Evolutionary conservation across 1,140 invertebrate genomes (phyloP).

Genomic region (Carposina sasakii): DNA sequence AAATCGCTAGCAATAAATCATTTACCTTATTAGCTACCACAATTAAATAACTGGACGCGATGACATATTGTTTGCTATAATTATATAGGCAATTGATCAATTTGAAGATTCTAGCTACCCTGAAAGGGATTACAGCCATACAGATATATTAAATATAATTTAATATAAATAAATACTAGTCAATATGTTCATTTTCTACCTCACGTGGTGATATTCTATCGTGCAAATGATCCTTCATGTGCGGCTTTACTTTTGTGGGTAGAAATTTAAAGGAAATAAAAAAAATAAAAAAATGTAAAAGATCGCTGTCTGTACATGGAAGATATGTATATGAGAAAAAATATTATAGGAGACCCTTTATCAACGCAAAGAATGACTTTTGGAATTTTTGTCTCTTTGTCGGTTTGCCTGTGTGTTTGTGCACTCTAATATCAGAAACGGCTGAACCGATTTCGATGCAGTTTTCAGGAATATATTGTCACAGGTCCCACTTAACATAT

Average conservation of each 20-base stretch:
- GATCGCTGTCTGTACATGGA: too few species aligned
- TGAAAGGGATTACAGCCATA: conserved; percentile 28
- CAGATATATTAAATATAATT: conserved; percentile 1
- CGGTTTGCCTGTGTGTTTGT: too few species aligned
- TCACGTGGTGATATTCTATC: conserved; percentile 27
- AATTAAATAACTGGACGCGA: conserved; percentile 42
- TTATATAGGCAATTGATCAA: conserved; percentile 21
- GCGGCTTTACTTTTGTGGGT: conserved; percentile 70
- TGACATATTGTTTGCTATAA: conserved; percentile 33
- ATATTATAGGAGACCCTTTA: too few species aligned
- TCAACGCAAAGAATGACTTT: too few species aligned
- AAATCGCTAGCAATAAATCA: conserved; percentile 6
- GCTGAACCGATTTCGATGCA: too few species aligned
- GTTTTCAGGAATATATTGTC: too few species aligned
- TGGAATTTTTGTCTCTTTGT: too few species aligned
- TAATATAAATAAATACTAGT: conserved; percentile 28
- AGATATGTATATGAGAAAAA: too few species aligned
- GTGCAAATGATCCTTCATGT: conserved; percentile 58
- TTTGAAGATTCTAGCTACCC: conserved; percentile 26
- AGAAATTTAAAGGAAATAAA: too few species aligned
- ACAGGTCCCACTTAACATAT: too few species aligned
- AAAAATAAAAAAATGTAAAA: too few species aligned
- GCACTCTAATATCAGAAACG: too few species aligned
- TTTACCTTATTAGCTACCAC: conserved; percentile 28
- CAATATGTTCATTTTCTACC: conserved; percentile 20